These are phyloP conservation scores for Aplodontia rufa DNA, from an alignment of 2,113 vertebrate species.

Conservation along the genomic window DNA sequence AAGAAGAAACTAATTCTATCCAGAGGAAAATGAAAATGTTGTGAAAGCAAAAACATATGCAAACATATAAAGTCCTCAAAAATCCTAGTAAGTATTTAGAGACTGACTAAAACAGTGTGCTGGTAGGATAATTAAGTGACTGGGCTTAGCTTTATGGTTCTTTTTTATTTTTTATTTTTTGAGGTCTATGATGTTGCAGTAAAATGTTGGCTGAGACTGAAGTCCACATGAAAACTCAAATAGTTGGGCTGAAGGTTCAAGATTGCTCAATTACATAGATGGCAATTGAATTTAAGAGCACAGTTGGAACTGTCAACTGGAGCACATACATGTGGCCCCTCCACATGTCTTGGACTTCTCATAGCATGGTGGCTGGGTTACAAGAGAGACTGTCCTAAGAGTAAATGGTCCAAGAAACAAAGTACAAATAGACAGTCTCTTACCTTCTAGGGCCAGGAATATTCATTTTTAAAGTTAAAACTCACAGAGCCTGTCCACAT, in stretches of 20 bases:
- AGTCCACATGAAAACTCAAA: background rate
- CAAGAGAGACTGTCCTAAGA: background rate
- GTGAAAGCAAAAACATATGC: background rate
- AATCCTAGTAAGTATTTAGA: background rate
- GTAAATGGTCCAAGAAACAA: conserved; percentile 1
- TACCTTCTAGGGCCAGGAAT: conserved; percentile 1
- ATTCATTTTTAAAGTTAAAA: background rate
- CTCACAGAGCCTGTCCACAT: background rate
- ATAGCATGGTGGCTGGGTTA: background rate
- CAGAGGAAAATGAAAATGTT: background rate
- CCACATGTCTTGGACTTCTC: background rate
- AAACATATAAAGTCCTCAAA: background rate
- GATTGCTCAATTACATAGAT: background rate
- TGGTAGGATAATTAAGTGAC: background rate
- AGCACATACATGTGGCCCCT: background rate
- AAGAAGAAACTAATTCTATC: conserved; percentile 19
- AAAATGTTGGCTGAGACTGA: background rate
- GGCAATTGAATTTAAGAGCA: background rate
- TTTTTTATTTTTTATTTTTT: background rate
- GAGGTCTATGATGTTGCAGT: background rate
- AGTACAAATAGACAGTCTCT: background rate
- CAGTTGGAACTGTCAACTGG: background rate
- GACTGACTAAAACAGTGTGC: background rate
- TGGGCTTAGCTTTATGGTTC: background rate
- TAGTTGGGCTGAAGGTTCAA: background rate